Conservation (phyloP, 37 sponge, comb jelly and placozoan genomes). For the Halisarca cf. caerulea region DNA sequence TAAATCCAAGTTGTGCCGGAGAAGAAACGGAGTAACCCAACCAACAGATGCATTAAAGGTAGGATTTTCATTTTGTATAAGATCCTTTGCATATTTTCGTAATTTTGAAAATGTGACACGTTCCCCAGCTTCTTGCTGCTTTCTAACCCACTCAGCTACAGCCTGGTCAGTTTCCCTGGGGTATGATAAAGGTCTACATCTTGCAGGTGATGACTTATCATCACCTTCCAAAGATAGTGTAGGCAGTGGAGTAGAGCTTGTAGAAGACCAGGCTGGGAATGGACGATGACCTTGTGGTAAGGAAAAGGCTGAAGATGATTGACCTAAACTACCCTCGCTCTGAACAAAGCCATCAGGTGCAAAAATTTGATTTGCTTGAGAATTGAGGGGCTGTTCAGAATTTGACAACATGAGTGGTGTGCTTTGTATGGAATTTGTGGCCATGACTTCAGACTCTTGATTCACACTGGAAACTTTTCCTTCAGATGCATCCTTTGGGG, state of each 20-base stretch:
- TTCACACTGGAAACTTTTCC: not conserved
- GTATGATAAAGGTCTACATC: constrained; percentile 69
- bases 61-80: constrained; percentile 68
- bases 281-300: not conserved
- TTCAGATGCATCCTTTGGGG: not conserved
- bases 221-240: constrained; percentile 4
- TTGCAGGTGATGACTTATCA: constrained; percentile 8
- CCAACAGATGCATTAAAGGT: constrained; percentile 86
- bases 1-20: constrained; percentile 73
- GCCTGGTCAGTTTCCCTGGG: constrained; percentile 75
- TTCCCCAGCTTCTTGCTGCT: constrained; percentile 54
- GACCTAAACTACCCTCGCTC: not conserved
- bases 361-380: not conserved
- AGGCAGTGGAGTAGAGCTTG: not conserved
- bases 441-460: not conserved
- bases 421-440: not conserved
- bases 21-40: constrained; percentile 83
- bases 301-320: too few relatives aligned
- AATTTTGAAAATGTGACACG: constrained; percentile 79
- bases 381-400: not conserved
- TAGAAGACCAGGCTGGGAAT: not conserved
- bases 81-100: constrained; percentile 66
- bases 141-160: constrained; percentile 56
- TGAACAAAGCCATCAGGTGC: not conserved
- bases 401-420: not conserved